phyloP scores from a whole-genome alignment of 2,888 invertebrate species.

The Plagiodera versicolora region DNA sequence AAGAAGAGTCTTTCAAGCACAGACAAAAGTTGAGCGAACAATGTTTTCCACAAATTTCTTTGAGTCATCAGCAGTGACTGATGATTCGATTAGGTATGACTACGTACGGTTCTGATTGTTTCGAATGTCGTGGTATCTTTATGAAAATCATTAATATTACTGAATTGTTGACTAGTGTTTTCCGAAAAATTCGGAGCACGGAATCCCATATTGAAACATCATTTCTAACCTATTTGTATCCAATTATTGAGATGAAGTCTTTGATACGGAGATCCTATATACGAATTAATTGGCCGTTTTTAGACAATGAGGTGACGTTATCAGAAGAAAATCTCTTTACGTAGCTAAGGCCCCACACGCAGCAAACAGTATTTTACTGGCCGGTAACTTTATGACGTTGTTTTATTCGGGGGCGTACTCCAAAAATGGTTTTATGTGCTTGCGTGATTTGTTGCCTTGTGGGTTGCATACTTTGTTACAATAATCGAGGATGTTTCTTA shows the following conservation, averaged over 20 bases:
- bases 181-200: background rate
- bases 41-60: too few species aligned
- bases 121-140: too few species aligned
- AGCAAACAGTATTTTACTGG: conserved; percentile 8
- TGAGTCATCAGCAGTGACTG: too few species aligned
- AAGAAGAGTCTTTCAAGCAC: too few species aligned
- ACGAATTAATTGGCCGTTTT: conserved; percentile 14
- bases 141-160: too few species aligned
- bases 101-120: too few species aligned
- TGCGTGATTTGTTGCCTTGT: conserved; percentile 11
- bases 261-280: too few species aligned
- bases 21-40: too few species aligned
- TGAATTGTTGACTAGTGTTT: background rate
- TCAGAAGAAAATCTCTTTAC: background rate
- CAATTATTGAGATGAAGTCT: background rate
- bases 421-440: conserved; percentile 8
- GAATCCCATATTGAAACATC: conserved; percentile 9
- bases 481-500: too few species aligned
- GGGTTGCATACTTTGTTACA: background rate
- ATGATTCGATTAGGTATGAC: too few species aligned
- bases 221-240: conserved; percentile 1
- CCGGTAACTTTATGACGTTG: conserved; percentile 7
- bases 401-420: conserved; percentile 9
- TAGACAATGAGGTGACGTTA: conserved; percentile 13
- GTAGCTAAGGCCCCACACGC: conserved; percentile 8